These are phyloP conservation scores for Sminthurinus signatus DNA, from an alignment of 1,140 invertebrate genomes.

Conservation along the genomic window DNA sequence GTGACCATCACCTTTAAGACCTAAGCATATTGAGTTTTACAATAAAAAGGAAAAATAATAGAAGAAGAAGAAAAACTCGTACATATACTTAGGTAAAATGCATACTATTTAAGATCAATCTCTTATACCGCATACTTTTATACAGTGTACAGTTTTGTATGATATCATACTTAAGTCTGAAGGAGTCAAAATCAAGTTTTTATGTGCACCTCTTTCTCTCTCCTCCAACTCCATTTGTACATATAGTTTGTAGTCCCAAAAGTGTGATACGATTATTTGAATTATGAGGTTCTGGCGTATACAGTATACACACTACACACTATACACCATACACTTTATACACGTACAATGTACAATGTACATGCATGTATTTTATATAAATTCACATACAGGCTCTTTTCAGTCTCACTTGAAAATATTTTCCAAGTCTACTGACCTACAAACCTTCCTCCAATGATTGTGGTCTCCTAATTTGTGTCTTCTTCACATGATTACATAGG, in stretches of 20 bases:
- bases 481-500: too few relatives aligned
- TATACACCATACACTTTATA: not conserved
- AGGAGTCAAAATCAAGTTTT: slow-evolving; percentile 1
- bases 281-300: not conserved
- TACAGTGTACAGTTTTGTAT: too few relatives aligned
- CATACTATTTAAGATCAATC: too few relatives aligned
- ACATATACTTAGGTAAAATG: too few relatives aligned
- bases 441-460: slow-evolving; percentile 10
- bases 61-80: too few relatives aligned
- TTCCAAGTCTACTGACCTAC: not conserved
- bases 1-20: too few relatives aligned
- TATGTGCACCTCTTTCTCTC: not conserved
- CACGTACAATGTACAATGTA: too few relatives aligned
- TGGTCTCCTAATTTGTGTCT: not conserved
- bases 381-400: not conserved
- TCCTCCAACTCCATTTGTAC: not conserved
- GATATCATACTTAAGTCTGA: too few relatives aligned
- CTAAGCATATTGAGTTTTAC: too few relatives aligned
- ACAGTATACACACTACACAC: not conserved
- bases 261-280: slow-evolving; percentile 3
- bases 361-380: too few relatives aligned
- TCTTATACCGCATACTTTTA: too few relatives aligned
- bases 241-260: not conserved
- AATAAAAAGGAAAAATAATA: too few relatives aligned
- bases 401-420: not conserved